Evolutionary conservation across 2,888 invertebrate species (phyloP).

Genomic region (Ichneumoninae sp.): DNA sequence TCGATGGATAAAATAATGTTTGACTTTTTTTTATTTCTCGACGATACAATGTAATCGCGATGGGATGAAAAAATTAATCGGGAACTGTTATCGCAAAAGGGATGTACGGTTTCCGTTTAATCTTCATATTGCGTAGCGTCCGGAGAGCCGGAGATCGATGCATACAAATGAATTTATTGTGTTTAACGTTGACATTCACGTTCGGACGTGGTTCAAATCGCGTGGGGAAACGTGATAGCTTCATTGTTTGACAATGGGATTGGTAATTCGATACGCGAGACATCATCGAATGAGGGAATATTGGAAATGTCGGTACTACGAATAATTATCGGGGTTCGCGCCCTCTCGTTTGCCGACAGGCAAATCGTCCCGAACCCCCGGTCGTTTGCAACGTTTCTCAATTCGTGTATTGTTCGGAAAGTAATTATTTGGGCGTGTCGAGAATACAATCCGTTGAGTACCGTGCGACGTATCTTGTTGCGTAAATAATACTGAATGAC

Average conservation of each 20-base stretch:
- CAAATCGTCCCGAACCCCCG: neutral
- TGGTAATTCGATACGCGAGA: constrained; percentile 52
- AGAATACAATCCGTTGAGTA: neutral
- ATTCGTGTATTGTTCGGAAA: neutral
- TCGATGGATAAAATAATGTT: neutral
- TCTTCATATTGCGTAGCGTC: neutral
- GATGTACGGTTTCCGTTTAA: neutral
- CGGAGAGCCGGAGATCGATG: neutral
- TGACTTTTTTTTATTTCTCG: neutral
- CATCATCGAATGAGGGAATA: constrained; percentile 28
- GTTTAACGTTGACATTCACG: neutral
- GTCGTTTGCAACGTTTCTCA: neutral
- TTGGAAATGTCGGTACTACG: constrained; percentile 1
- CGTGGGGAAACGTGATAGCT: constrained; percentile 36
- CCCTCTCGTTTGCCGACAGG: neutral
- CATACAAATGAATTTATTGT: neutral
- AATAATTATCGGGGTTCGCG: constrained; percentile 33
- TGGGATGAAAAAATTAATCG: neutral
- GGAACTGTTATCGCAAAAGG: neutral
- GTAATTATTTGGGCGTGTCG: neutral
- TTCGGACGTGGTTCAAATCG: constrained; percentile 14
- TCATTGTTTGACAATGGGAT: constrained; percentile 46
- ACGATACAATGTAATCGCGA: neutral
- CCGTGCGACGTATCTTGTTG: neutral
- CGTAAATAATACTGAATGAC: neutral